Percentiles rank a stretch among this genome's conserved stretches.
These are phyloP conservation scores for Pseudachorutes palmiensis DNA, from an alignment of 1,140 invertebrate genomes.

Conservation along the genomic window DNA sequence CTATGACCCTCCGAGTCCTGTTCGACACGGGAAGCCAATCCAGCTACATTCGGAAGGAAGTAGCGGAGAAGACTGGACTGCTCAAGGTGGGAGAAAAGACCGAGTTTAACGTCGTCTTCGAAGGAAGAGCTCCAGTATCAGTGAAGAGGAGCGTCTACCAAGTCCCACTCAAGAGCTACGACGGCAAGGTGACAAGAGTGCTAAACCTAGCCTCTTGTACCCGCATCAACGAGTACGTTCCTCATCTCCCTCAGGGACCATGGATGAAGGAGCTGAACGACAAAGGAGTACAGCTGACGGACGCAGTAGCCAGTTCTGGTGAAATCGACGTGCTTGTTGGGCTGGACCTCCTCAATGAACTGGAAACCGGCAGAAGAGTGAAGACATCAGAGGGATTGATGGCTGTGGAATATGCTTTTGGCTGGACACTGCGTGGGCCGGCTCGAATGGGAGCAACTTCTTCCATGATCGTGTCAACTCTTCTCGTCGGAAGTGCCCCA, in stretches of 20 bases:
- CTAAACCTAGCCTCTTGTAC: constrained; percentile 4
- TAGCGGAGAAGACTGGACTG: background rate
- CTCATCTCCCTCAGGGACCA: constrained; percentile 15
- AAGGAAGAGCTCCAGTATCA: background rate
- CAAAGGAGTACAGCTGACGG: constrained; percentile 28
- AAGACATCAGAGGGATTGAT: constrained; percentile 22
- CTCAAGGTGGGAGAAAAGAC: background rate
- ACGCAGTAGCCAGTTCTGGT: background rate
- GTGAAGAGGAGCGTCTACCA: background rate
- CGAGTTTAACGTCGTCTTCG: background rate
- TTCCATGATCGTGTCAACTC: constrained; percentile 13
- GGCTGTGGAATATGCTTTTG: constrained; percentile 39
- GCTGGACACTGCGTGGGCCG: constrained; percentile 40
- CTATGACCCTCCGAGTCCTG: background rate
- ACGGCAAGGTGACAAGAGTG: background rate
- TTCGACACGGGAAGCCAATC: constrained; percentile 15
- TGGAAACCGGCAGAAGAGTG: constrained; percentile 5
- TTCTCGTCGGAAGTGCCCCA: constrained; percentile 31
- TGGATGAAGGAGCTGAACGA: constrained; percentile 23
- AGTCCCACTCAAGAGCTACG: background rate
- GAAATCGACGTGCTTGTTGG: constrained; percentile 16
- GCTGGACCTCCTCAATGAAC: background rate
- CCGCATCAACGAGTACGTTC: background rate
- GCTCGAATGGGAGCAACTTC: background rate
- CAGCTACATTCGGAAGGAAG: background rate